These are phyloP conservation scores for Ctena decussata DNA, from an alignment of 2,888 invertebrate species.

Conservation along the genomic window DNA sequence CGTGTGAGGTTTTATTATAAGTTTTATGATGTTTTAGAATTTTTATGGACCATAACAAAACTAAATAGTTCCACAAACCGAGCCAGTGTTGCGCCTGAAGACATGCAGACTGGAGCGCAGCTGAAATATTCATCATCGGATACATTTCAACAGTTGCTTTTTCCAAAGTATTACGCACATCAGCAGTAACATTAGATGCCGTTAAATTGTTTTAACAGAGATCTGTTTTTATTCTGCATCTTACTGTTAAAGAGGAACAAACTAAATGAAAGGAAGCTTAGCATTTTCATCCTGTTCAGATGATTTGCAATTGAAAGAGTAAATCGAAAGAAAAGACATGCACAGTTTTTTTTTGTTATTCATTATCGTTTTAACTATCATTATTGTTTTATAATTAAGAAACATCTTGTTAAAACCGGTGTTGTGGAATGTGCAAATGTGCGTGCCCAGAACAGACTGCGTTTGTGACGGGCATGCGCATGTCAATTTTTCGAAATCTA, in stretches of 20 bases:
- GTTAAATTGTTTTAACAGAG: constrained; percentile 22
- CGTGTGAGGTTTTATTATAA: constrained; percentile 61
- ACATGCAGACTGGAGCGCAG: constrained; percentile 44
- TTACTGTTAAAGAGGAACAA: neutral
- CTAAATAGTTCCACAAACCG: constrained; percentile 56
- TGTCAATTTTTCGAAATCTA: too few relatives aligned
- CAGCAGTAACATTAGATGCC: constrained; percentile 46
- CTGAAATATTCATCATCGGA: constrained; percentile 56
- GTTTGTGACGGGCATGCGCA: too few relatives aligned
- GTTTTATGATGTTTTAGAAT: constrained; percentile 65
- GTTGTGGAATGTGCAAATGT: too few relatives aligned
- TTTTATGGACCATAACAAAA: constrained; percentile 66
- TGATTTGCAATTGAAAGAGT: too few relatives aligned
- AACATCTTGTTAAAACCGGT: too few relatives aligned
- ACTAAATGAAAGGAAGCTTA: neutral
- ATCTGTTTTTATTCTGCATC: neutral
- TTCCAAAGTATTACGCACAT: constrained; percentile 49
- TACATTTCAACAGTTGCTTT: constrained; percentile 28
- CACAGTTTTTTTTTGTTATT: too few relatives aligned
- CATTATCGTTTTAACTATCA: too few relatives aligned
- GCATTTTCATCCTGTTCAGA: too few relatives aligned
- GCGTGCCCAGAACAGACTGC: too few relatives aligned
- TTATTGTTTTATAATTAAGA: too few relatives aligned
- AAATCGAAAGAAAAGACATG: too few relatives aligned
- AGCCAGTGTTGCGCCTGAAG: constrained; percentile 39